Evolutionary conservation across 2,888 invertebrate genomes (phyloP), one percentile per base, ranked within the genome.

Genomic region (Leptopilina myrica): DNA sequence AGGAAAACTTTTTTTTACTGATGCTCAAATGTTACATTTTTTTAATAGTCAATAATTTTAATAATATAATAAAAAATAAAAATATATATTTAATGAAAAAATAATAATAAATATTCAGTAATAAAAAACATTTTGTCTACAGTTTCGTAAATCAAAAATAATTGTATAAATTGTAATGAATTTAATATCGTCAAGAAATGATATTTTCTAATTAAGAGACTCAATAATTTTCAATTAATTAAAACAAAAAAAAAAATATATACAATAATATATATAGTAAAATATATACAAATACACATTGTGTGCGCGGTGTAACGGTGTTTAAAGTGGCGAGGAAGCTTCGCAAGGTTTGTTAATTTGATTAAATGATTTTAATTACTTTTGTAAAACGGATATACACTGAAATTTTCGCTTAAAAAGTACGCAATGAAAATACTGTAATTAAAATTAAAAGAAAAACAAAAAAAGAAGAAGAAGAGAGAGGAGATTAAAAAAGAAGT

Each of bases 281-380:
- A 1, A 26, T 33, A 26, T 53, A 53, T 46, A 67, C 8, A 49
- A 15, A 26, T 7, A 67, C 8, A 49, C 46, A 26, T 7, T 67
- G 20, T 67, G 67, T 11, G 49, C 12, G 67, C 49, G 49, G 20
- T 67, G 26, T 49, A 20, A 62, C 20, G 5, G 46, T 49, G 5
- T 26, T 33, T 15, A 20, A 73, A 15, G 73, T 53, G 53, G 53
- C 40, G 14, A 56, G 56, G 33, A n/a, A 59, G n/a, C 73, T 73
- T 56, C 11, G n/a, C 26, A 73, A 73, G 73, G 73, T 73, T 56
- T n/a, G 56, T 73, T 59, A 2, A 8, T 9, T 73, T 59, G 5
- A 73, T 15, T 73, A 73, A 56, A 40, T 40, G 26, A 73, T 26
- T 53, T 69, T 69, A 69, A 53, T 69, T 53, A 14, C 26, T 69